phyloP scores from a whole-genome alignment of 2,113 vertebrate genomes.

The Actenoides lindsayi region DNA sequence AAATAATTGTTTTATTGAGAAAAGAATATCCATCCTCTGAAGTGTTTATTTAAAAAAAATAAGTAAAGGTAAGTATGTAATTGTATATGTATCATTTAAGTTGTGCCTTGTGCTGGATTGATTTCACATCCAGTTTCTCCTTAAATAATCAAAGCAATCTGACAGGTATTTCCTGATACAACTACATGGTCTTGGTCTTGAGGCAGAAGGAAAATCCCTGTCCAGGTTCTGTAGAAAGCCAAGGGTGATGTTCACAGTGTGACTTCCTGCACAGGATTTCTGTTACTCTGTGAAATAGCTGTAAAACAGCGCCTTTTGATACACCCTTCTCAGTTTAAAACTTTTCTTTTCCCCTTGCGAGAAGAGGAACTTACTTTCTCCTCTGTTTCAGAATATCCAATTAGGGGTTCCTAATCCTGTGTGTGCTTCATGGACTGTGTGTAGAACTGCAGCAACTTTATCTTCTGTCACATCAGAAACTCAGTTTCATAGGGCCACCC shows the following conservation, averaged over 20 bases:
- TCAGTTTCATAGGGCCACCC: background rate
- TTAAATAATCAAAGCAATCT: background rate
- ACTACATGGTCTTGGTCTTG: background rate
- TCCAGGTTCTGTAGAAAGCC: background rate
- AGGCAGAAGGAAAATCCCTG: slow-evolving; percentile 3
- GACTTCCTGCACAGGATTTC: background rate
- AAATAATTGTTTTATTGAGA: background rate
- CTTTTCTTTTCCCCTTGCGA: background rate
- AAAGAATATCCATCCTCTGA: background rate
- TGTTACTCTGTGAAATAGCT: background rate
- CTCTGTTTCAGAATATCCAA: background rate
- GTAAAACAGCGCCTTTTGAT: background rate
- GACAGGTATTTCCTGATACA: background rate
- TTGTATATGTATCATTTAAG: background rate
- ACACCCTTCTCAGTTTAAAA: background rate
- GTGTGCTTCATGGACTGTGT: background rate
- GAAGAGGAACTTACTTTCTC: background rate
- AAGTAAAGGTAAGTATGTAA: background rate
- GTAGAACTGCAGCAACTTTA: background rate
- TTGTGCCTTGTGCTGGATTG: background rate
- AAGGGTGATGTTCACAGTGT: background rate
- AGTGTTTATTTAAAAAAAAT: background rate
- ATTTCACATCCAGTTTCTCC: background rate
- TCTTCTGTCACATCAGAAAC: background rate
- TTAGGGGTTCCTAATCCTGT: background rate